phyloP scores from a whole-genome alignment of 2,113 vertebrate genomes.

The Opisthocomus hoazin region DNA sequence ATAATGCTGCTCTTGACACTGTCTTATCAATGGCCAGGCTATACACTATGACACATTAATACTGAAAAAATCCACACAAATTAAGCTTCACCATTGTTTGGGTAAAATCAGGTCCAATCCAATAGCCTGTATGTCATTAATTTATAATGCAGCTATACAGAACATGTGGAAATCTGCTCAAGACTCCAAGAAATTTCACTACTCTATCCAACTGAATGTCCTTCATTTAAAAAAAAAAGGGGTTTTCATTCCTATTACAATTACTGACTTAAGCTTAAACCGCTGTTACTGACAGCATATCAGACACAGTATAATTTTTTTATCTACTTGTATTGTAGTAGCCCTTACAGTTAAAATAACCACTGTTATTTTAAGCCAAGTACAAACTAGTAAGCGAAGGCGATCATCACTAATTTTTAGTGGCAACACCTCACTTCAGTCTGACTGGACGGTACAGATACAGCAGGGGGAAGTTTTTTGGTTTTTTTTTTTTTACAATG shows the following conservation, averaged over 20 bases:
- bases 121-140: neutral
- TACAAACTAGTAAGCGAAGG: neutral
- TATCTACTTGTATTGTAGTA: neutral
- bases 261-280: neutral
- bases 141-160: neutral
- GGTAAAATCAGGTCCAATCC: neutral
- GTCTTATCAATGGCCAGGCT: neutral
- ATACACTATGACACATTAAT: neutral
- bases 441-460: neutral
- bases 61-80: neutral
- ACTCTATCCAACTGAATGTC: neutral
- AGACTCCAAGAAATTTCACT: neutral
- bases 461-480: neutral
- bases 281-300: neutral
- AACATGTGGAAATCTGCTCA: neutral
- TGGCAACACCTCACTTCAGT: neutral
- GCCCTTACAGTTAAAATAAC: neutral
- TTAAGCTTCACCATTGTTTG: neutral
- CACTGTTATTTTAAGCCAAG: neutral
- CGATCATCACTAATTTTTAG: neutral
- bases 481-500: no score
- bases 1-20: neutral
- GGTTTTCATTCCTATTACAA: rapidly evolving
- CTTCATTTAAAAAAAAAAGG: neutral
- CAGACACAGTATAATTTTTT: neutral